Percentiles rank a stretch among this genome's conserved stretches.
Conservation (phyloP, 2,888 invertebrate species). For the Sesia bembeciformis region DNA sequence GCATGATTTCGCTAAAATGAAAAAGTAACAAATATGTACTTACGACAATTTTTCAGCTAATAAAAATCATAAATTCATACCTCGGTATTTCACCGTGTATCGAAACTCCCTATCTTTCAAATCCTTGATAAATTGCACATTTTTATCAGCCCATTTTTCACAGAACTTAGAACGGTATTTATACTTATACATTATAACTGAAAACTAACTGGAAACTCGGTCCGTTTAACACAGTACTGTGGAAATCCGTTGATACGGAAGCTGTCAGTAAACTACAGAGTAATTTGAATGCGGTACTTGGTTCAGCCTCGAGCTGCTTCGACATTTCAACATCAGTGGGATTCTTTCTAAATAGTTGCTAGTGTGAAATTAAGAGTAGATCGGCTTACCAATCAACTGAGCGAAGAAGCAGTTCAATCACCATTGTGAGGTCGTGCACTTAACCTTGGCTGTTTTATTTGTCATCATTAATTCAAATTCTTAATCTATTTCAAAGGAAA, state of each 20-base stretch:
- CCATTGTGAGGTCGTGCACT: too few relatives aligned
- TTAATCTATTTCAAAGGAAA: too few relatives aligned
- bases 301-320: not conserved
- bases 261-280: not conserved
- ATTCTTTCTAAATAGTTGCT: not conserved
- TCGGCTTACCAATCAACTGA: not conserved
- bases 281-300: not conserved
- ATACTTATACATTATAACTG: not conserved
- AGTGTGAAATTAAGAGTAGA: not conserved
- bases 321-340: not conserved
- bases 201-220: not conserved
- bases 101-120: slow-evolving; percentile 9
- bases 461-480: too few relatives aligned
- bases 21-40: not conserved
- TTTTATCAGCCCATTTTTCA: slow-evolving; percentile 28
- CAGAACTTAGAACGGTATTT: slow-evolving; percentile 14
- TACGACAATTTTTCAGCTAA: not conserved
- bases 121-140: slow-evolving; percentile 7
- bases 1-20: too few relatives aligned
- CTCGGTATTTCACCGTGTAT: slow-evolving; percentile 11
- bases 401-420: too few relatives aligned
- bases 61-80: slow-evolving; percentile 11
- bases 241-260: not conserved
- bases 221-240: not conserved
- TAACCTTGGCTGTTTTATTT: too few relatives aligned